phyloP scores from a whole-genome alignment of 2,888 invertebrate species.

The Eledone cirrhosa region DNA sequence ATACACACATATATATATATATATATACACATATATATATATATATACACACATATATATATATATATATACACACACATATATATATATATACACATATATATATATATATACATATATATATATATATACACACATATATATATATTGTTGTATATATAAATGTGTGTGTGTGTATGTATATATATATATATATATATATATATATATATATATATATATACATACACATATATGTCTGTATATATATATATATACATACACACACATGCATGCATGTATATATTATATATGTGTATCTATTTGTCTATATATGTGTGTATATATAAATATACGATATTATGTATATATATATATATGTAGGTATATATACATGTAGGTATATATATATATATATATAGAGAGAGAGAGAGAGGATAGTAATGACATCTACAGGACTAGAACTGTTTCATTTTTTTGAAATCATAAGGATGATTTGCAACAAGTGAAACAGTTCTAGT shows the following conservation, averaged over 20 bases:
- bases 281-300: too few species aligned
- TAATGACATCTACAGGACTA: too few species aligned
- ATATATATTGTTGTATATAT: too few species aligned
- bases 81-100: neutral
- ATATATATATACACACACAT: neutral
- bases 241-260: slow-evolving; percentile 7
- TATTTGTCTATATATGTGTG: too few species aligned
- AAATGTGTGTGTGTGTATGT: slow-evolving; percentile 13
- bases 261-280: too few species aligned
- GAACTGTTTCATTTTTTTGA: too few species aligned
- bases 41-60: neutral
- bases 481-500: too few species aligned
- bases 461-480: too few species aligned
- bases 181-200: slow-evolving; percentile 3
- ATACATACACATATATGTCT: slow-evolving; percentile 1
- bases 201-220: slow-evolving; percentile 8
- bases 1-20: neutral
- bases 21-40: neutral
- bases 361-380: neutral
- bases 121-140: neutral
- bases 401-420: too few species aligned
- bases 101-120: neutral
- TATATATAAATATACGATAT: too few species aligned
- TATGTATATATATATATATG: slow-evolving; percentile 3
- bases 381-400: slow-evolving; percentile 8